Conservation (phyloP, 2,888 invertebrate species). For the Lathronympha strigana region DNA sequence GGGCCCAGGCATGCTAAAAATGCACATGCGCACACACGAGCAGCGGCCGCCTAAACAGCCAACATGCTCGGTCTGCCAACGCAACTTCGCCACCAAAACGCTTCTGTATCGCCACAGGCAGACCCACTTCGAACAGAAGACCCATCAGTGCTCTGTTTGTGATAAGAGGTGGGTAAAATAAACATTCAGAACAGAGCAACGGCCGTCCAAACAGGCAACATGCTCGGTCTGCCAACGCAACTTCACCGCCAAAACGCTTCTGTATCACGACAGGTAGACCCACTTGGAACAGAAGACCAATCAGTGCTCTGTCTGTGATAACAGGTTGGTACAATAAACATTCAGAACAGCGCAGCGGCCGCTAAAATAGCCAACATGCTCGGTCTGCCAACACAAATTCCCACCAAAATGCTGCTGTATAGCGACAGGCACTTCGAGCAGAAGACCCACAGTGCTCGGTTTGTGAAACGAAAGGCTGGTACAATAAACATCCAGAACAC, state of each 20-base stretch:
- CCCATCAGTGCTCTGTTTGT: conserved; percentile 77
- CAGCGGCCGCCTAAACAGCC: conserved; percentile 84
- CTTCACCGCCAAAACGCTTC: conserved; percentile 84
- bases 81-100: conserved; percentile 85
- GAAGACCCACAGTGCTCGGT: too few species aligned
- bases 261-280: conserved; percentile 86
- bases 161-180: conserved; percentile 60
- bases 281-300: conserved; percentile 84
- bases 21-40: conserved; percentile 87
- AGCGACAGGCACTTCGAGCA: too few species aligned
- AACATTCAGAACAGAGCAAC: too few species aligned
- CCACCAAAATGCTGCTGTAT: too few species aligned
- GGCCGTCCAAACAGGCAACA: conserved; percentile 61
- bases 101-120: conserved; percentile 85
- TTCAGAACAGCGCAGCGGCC: too few species aligned
- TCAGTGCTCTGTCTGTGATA: conserved; percentile 78
- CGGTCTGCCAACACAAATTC: too few species aligned
- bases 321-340: too few species aligned
- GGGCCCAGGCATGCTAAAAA: conserved; percentile 87
- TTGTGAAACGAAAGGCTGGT: too few species aligned
- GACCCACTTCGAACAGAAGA: conserved; percentile 85
- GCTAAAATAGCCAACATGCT: not conserved
- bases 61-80: conserved; percentile 85
- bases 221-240: conserved; percentile 85
- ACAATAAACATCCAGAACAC: too few species aligned